A percentile compares a stretch with the other conserved stretches of the same genome.
Evolutionary conservation across 2,113 vertebrate species (phyloP).

Genomic region (Tachycineta bicolor): DNA sequence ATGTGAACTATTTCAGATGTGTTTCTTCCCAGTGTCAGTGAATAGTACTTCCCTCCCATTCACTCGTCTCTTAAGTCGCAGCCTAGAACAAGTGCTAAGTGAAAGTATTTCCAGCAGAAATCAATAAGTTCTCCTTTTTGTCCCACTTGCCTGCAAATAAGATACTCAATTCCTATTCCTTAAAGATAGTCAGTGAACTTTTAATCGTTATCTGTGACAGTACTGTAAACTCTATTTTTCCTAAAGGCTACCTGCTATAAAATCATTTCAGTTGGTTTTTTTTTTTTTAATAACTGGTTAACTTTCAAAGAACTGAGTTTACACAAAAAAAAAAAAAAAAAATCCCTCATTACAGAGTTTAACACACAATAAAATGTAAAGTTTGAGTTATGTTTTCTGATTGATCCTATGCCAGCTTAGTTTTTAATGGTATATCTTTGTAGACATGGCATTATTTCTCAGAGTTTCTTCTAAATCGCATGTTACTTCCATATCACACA

Average conservation of each 20-base stretch:
- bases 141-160: not conserved
- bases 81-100: not conserved
- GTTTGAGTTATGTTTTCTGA: not conserved
- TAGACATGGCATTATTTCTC: not conserved
- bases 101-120: not conserved
- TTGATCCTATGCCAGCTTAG: not conserved
- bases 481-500: not conserved
- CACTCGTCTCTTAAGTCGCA: not conserved
- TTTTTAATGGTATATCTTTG: not conserved
- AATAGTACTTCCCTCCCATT: not conserved
- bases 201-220: not conserved
- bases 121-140: not conserved
- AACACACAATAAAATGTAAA: not conserved
- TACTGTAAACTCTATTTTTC: not conserved
- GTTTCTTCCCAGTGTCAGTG: not conserved
- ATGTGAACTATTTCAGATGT: not conserved
- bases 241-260: not conserved
- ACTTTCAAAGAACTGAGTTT: not conserved
- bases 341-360: not conserved
- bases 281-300: not conserved
- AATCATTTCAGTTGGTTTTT: not conserved
- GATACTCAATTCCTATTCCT: not conserved
- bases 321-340: not conserved
- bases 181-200: not conserved
- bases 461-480: not conserved